Percentiles rank a stretch among this genome's conserved stretches.
phyloP scores from a whole-genome alignment of 2,888 invertebrate species.

The Drosophila fulvimacula region DNA sequence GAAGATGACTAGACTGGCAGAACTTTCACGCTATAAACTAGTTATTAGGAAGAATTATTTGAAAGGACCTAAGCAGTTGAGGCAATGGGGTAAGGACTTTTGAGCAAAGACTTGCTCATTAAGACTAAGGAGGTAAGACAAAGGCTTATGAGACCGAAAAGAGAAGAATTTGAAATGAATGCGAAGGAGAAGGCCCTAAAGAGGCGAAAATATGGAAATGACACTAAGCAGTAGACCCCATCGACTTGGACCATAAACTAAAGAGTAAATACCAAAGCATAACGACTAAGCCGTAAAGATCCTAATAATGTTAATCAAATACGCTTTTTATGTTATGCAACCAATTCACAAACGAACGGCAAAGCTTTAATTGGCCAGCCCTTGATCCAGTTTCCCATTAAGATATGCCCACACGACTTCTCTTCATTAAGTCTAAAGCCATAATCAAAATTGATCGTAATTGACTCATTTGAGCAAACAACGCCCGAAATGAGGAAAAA shows the following conservation, averaged over 20 bases:
- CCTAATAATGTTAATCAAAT: background rate
- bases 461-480: conserved; percentile 28
- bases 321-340: background rate
- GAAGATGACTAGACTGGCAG: too few species aligned
- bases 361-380: conserved; percentile 4
- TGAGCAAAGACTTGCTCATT: too few species aligned
- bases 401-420: conserved; percentile 10
- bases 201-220: background rate
- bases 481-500: conserved; percentile 8
- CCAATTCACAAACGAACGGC: background rate
- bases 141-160: too few species aligned
- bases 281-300: background rate
- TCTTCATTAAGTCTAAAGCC: conserved; percentile 7
- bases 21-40: too few species aligned
- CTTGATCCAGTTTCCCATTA: conserved; percentile 11
- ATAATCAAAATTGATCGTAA: conserved; percentile 19
- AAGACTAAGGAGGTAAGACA: too few species aligned
- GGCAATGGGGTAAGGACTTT: too few species aligned
- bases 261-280: background rate
- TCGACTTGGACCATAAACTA: background rate
- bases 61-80: too few species aligned
- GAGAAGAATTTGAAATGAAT: too few species aligned
- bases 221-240: background rate
- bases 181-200: background rate
- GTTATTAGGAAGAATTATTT: too few species aligned